A percentile compares a stretch with the other conserved stretches of the same genome.
These are phyloP conservation scores for Bombycilla garrulus DNA, from an alignment of 2,113 vertebrate species.

Conservation along the genomic window DNA sequence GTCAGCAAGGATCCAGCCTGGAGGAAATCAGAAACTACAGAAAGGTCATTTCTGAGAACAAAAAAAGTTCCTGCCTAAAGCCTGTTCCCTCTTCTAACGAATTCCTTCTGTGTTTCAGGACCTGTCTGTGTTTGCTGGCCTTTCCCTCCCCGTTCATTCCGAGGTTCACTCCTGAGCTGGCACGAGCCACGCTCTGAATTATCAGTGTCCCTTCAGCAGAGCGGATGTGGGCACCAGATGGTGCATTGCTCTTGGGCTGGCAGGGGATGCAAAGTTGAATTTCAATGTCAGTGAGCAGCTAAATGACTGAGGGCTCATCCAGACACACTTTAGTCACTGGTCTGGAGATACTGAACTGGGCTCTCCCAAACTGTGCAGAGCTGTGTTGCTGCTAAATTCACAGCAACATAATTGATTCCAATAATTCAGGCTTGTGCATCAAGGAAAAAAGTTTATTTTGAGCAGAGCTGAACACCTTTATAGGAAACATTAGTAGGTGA, in stretches of 20 bases:
- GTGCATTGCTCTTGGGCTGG: conserved; percentile 37
- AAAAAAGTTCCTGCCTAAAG: background rate
- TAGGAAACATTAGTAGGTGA: no score
- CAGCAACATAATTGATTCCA: no score
- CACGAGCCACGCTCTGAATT: background rate
- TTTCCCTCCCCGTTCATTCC: background rate
- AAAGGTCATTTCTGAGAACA: background rate
- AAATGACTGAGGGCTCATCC: conserved; percentile 24
- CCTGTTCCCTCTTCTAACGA: background rate
- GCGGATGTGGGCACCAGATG: background rate
- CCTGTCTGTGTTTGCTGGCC: background rate
- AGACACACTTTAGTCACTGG: background rate
- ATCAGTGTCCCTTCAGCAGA: background rate
- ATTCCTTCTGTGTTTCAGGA: background rate
- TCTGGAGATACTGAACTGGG: background rate
- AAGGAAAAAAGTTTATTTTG: no score
- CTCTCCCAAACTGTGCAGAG: background rate
- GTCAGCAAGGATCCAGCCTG: background rate
- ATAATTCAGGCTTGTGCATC: no score
- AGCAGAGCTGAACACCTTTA: no score
- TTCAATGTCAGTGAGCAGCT: conserved; percentile 63
- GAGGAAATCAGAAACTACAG: background rate
- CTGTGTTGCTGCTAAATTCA: no score
- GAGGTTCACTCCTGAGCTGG: background rate
- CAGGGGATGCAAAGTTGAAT: background rate